Evolutionary conservation across 2,113 vertebrate species (phyloP), one percentile per base, ranked within the genome.

Genomic region (Xiphias gladius): DNA sequence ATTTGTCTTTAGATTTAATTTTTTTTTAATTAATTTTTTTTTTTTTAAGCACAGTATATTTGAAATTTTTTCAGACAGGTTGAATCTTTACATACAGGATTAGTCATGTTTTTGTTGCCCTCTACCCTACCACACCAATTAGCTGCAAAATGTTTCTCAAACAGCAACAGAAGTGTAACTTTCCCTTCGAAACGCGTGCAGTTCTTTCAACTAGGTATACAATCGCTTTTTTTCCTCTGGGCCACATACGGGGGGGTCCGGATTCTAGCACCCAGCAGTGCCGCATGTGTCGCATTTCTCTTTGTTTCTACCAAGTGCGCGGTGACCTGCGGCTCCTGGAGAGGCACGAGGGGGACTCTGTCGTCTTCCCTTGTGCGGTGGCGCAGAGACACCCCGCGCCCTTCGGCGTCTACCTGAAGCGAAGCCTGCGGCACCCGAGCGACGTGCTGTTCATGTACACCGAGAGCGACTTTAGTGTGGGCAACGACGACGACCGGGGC

Each of bases 381-480:
- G 35, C 72, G 0, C 26, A 24, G 0, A 65, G 9, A 0, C 1
- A 3, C 20, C 13, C 1, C 0, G 0, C 19, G 0, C 77, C 90
- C 32, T 65, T 43, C 0, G 94, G 85, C 0, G 30, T 95, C 16
- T 83, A 81, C 76, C 90, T 96, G 78, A 79, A 8, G 1, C 92
- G 94, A 26, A 80, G n/a, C 39, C 92, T 88, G 91, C 66, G 86
- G 35, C 35, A 14, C 1, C 17, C 46, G 1, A 0, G 6, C 1
- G 0, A 37, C 0, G 84, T 94, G 3, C 35, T 95, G 20, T 96
- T 82, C 85, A 65, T 66, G 50, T 2, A 68, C 85, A 74, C 72
- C 5, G 0, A 1, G 0, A 0, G 0, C 0, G 0, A 52, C 0
- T 5, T 54, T 7, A 1, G 0, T 0, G 1, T 11, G 16, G 4